Evolutionary conservation across 2,113 vertebrate species (phyloP).

Genomic region (Leptodactylus fuscus): DNA sequence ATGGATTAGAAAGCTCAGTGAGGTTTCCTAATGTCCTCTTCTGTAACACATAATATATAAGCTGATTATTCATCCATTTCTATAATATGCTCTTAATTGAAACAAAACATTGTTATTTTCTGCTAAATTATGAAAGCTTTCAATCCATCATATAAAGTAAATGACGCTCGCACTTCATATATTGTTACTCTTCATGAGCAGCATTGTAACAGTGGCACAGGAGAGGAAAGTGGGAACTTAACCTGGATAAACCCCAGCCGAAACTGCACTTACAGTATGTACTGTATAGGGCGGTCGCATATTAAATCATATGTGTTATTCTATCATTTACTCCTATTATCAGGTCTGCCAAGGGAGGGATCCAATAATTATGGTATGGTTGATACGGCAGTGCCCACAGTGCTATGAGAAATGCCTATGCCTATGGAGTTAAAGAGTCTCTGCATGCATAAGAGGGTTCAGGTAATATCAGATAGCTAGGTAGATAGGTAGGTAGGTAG

Average conservation of each 20-base stretch:
- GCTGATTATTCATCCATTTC: conserved; percentile 12
- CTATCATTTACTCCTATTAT: background rate
- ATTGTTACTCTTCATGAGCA: background rate
- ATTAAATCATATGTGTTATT: background rate
- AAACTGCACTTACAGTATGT: background rate
- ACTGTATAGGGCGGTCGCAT: background rate
- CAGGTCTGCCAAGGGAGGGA: background rate
- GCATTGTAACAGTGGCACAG: background rate
- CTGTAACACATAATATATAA: conserved; percentile 1
- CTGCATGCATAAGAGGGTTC: too few relatives aligned
- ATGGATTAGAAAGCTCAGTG: background rate
- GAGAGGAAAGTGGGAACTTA: background rate
- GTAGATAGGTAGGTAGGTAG: too few relatives aligned
- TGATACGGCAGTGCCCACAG: background rate
- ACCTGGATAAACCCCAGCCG: background rate
- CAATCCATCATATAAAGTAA: conserved; percentile 5
- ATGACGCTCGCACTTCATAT: background rate
- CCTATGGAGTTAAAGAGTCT: too few relatives aligned
- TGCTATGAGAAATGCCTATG: background rate
- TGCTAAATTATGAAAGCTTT: background rate
- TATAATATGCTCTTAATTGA: conserved; percentile 34
- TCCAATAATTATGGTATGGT: background rate
- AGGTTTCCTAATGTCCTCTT: conserved; percentile 8
- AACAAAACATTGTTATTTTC: conserved; percentile 25
- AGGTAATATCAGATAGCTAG: too few relatives aligned